phyloP scores from a whole-genome alignment of 2,113 vertebrate species.

The Nestor notabilis region DNA sequence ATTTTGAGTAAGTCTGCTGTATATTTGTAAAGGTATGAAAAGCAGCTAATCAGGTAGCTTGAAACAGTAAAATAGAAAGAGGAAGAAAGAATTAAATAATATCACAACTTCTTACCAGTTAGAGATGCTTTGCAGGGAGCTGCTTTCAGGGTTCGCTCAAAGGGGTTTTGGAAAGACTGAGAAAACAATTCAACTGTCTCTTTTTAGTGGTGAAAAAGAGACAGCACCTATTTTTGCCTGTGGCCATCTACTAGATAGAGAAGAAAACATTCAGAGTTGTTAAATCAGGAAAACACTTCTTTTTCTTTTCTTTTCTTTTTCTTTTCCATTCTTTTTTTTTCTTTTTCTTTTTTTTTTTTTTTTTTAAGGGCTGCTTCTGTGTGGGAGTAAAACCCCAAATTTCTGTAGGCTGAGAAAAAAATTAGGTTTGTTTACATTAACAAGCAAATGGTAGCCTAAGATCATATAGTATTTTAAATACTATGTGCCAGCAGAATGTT shows the following conservation, averaged over 20 bases:
- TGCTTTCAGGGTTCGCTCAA: not conserved
- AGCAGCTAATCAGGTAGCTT: not conserved
- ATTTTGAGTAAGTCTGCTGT: constrained; percentile 14
- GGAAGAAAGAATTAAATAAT: constrained; percentile 9
- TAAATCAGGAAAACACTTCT: not conserved
- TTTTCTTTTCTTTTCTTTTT: no score
- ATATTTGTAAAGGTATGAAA: not conserved
- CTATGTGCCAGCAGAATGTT: not conserved
- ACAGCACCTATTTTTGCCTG: not conserved
- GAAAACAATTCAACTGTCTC: not conserved
- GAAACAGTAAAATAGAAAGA: not conserved
- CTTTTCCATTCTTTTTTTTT: not conserved
- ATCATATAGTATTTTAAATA: not conserved
- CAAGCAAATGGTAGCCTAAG: not conserved
- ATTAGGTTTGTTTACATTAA: not conserved
- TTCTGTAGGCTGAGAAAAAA: not conserved
- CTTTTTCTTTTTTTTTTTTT: not conserved
- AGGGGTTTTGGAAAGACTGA: not conserved
- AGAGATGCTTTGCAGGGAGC: not conserved
- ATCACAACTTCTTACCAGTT: not conserved
- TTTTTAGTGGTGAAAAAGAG: not conserved
- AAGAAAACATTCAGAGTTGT: not conserved
- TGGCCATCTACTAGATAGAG: not conserved
- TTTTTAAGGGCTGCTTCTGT: not conserved
- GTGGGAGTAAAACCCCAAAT: not conserved